phyloP scores from a whole-genome alignment of 1,140 invertebrate species.

The Drosophila kurseongensis region DNA sequence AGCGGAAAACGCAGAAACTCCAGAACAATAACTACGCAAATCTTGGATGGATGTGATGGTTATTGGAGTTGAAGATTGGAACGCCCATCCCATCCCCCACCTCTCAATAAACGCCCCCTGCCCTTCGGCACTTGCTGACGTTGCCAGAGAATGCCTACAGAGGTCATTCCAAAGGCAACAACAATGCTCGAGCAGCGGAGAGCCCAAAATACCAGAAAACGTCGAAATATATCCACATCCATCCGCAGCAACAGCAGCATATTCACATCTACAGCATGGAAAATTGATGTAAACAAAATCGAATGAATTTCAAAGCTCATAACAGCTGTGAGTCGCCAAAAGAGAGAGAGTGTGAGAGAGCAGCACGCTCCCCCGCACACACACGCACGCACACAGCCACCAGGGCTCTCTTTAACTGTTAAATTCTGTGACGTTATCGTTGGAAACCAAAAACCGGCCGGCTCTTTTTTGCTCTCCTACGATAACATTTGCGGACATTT shows the following conservation, averaged over 20 bases:
- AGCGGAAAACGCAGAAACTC: slow-evolving; percentile 24
- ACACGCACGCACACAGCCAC: background rate
- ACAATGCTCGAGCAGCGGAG: slow-evolving; percentile 43
- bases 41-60: slow-evolving; percentile 56
- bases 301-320: slow-evolving; percentile 48
- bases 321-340: slow-evolving; percentile 60
- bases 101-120: slow-evolving; percentile 1
- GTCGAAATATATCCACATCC: slow-evolving; percentile 35
- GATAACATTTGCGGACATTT: slow-evolving; percentile 6
- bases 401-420: slow-evolving; percentile 69
- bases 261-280: slow-evolving; percentile 36
- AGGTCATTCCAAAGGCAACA: slow-evolving; percentile 84
- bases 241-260: slow-evolving; percentile 21
- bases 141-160: slow-evolving; percentile 68
- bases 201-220: slow-evolving; percentile 32
- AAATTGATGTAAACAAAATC: slow-evolving; percentile 74
- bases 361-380: slow-evolving; percentile 10
- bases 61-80: slow-evolving; percentile 56
- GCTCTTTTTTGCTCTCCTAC: slow-evolving; percentile 40
- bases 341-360: slow-evolving; percentile 25
- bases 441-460: slow-evolving; percentile 67
- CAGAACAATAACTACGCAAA: slow-evolving; percentile 52
- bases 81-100: slow-evolving; percentile 29
- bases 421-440: slow-evolving; percentile 65
- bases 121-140: slow-evolving; percentile 18